A percentile compares a stretch with the other conserved stretches of the same genome.
Conservation (phyloP, 2,113 vertebrate species). For the Lophotis ruficrista region DNA sequence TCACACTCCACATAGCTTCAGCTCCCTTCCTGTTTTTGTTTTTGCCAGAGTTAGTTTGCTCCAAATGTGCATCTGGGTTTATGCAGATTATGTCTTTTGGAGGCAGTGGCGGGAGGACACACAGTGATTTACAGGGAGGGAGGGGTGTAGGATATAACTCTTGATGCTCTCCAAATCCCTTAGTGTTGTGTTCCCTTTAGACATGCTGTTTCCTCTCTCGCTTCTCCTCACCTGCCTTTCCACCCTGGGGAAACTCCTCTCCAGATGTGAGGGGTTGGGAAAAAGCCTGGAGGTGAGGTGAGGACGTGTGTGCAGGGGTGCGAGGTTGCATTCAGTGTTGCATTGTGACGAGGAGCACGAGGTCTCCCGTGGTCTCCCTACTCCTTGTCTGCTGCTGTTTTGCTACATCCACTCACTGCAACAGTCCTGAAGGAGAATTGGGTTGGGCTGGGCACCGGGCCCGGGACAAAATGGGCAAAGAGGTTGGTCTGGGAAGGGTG, state of each 20-base stretch:
- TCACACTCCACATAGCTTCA: background rate
- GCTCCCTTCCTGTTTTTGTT: conserved; percentile 3
- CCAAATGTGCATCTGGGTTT: background rate
- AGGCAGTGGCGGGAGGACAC: background rate
- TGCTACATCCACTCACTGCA: background rate
- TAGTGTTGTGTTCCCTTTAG: background rate
- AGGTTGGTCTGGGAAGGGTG: background rate
- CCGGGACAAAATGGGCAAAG: background rate
- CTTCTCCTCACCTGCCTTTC: background rate
- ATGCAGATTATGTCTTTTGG: background rate
- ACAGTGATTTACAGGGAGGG: background rate
- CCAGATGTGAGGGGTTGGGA: background rate
- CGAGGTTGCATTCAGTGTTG: background rate
- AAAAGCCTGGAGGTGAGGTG: background rate
- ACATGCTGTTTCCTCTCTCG: background rate
- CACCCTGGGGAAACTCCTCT: background rate
- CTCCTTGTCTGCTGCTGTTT: background rate
- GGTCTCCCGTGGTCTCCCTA: background rate
- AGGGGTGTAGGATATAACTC: background rate
- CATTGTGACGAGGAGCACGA: background rate
- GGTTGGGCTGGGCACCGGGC: background rate
- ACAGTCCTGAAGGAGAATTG: background rate
- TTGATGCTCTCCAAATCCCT: background rate
- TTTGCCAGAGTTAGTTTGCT: background rate
- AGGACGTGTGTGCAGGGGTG: background rate